These are phyloP conservation scores for Dasypolia templi DNA, from an alignment of 2,888 invertebrate species.

Conservation along the genomic window DNA sequence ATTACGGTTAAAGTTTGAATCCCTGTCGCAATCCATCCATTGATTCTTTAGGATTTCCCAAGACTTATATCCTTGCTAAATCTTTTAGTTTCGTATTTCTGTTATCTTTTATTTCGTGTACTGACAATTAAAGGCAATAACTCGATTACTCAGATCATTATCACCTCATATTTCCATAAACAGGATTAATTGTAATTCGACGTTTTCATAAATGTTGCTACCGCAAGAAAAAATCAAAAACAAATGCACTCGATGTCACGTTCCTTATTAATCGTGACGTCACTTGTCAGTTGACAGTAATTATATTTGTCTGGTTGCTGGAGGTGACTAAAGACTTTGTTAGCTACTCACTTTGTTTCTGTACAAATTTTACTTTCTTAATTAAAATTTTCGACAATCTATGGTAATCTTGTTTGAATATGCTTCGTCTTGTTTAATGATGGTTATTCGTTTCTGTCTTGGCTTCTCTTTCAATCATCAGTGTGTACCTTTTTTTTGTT, in stretches of 20 bases:
- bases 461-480: constrained; percentile 12
- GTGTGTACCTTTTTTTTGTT: background rate
- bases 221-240: background rate
- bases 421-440: constrained; percentile 32
- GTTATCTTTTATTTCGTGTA: background rate
- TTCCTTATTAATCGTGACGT: constrained; percentile 50
- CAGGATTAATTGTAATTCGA: background rate
- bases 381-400: constrained; percentile 60
- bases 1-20: no score
- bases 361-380: constrained; percentile 63
- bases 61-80: background rate
- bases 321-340: constrained; percentile 62
- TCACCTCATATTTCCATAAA: background rate
- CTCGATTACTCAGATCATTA: background rate
- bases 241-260: constrained; percentile 38
- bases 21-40: background rate
- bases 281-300: constrained; percentile 50
- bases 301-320: constrained; percentile 59
- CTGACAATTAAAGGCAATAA: background rate
- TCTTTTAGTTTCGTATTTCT: background rate
- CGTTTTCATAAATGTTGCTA: background rate
- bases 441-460: constrained; percentile 24
- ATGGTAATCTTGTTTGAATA: constrained; percentile 53
- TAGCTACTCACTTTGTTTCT: constrained; percentile 56
- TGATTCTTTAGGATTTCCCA: background rate